Evolutionary conservation across 2,888 invertebrate genomes (phyloP), one percentile per base, ranked within the genome.

Genomic region (Crepidodera aurea): DNA sequence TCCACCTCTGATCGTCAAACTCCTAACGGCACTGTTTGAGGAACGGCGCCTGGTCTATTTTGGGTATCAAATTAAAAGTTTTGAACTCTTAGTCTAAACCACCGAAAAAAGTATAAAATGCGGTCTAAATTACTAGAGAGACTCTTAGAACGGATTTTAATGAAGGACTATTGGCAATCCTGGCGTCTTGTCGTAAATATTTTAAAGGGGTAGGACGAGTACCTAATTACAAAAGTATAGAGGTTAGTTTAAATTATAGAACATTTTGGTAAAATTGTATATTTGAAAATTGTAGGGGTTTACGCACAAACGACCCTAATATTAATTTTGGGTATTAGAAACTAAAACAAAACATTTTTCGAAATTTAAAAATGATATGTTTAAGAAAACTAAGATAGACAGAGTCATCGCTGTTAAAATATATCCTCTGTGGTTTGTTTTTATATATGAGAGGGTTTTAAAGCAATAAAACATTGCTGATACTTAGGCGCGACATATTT

Each of bases 31-130:
- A 13, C 27, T 27, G 15, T 15, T 37, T 46, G 18, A 48, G 42
- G 48, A 39, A 39, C 57, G 57, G 57, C 57, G 57, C 57, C 57
- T 57, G 39, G 34, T 57, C 57, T 50, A 39, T 50, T 57, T 57
- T 50, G 27, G 50, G 57, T 57, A 57, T 39, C 16, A 50, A 57
- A 57, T 57, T 57, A 57, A 57, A 18, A 22, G 57, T 57, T 57
- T 57, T 48, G 37, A 48, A 57, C 48, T 39, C 53, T 13, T 22
- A 22, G 34, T 7, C 22, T 16, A 57, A 48, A 48, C 37, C n/a
- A 18, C 48, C 34, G 25, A 56, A 56, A 56, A 55, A 56, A 40
- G 25, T 50, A 53, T 53, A 53, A 22, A 40, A 51, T 39, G 54
- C 19, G 44, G 15, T 44, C 37, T 46, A 57, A 48, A 57, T 57